Evolutionary conservation across 1,140 invertebrate species (phyloP), one percentile per base, ranked within the genome.

Genomic region (Listronotus bonariensis): DNA sequence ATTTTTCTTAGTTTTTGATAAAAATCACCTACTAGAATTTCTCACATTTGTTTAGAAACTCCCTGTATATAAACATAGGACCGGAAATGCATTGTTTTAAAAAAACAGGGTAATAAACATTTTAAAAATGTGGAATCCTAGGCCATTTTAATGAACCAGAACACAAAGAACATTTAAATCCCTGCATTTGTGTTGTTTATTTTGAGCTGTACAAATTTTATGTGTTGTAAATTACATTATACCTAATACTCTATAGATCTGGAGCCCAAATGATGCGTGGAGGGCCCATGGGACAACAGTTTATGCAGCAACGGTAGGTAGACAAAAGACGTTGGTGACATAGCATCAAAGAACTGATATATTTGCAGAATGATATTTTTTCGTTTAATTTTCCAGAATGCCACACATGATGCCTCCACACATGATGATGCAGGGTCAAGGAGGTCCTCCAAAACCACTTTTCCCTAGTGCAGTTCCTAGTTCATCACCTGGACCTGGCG

Each of bases 401-500:
- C 80, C 54, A 10, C 62, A 15, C 8, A 83, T 83, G 62, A 81
- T 84, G 80, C 80, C 81, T 34, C 82, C 82, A 48, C 82, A 82
- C 53, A 85, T 87, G 80, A 84, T 85, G 61, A 78, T 86, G 83
- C 71, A 84, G 83, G 77, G 86, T 82, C 75, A 84, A 84, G 80
- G 84, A 78, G 60, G 83, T 79, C 58, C 79, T 81, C 71, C 82
- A 83, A 82, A 81, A 74, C 91, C 90, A n/a, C 76, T 92, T 49
- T 93, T 93, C 76, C 91, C 91, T 17, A 88, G 87, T 57, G 87
- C 88, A 6, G 84, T 87, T 53, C 84, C 88, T 32, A 84, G 85
- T 0, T 86, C 86, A 12, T 84, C 85, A 41, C 83, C 86, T 2
- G 75, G 79, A n/a, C 80, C 81, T 31, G 82, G 83, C 3, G 78